Evolutionary conservation across 2,888 invertebrate genomes (phyloP), one percentile per base, ranked within the genome.

Genomic region (Melanostoma scalare): DNA sequence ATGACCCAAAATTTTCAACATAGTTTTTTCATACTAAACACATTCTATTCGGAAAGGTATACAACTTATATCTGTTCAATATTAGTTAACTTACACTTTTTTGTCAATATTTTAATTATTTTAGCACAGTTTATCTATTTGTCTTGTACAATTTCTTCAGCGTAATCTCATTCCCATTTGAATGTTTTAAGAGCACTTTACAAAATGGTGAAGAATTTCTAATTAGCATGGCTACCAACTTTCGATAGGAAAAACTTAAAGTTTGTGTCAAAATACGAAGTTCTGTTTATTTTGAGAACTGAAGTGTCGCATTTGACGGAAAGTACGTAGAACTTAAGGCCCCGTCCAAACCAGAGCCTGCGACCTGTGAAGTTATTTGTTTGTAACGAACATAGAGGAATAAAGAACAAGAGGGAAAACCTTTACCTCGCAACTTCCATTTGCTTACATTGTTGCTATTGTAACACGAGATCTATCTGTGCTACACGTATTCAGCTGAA

Each of bases 1-100:
- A 73, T 86, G 89, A 89, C 88, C 90, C 89, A 88, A 87, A 89
- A 89, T 88, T 88, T 86, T 87, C 84, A 86, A 86, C 79, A 48
- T 69, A 82, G 75, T 79, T 71, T 85, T 78, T 67, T 79, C 55
- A 65, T 81, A 86, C 85, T 38, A n/a, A 77, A 73, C 61, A 69
- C 74, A 65, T 60, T 61, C 69, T 30, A 72, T 71, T 60, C 38
- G 72, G 31, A 33, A 31, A 60, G 40, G 55, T 80, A 56, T 63
- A 35, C 3, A 33, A 74, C n/a, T 56, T 74, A 60, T 53, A 55
- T 71, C 74, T 55, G 20, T 56, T 35, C 58, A 61, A 69, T 76
- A 72, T 68, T 74, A 69, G 80, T 85, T 79, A 87, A 86, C 86
- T 87, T 86, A 77, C 75, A 85, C 87, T 88, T 89, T 87, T 86